Percentiles rank a stretch among this genome's conserved stretches.
Conservation (phyloP, 2,113 vertebrate species). For the Steatornis caripensis region DNA sequence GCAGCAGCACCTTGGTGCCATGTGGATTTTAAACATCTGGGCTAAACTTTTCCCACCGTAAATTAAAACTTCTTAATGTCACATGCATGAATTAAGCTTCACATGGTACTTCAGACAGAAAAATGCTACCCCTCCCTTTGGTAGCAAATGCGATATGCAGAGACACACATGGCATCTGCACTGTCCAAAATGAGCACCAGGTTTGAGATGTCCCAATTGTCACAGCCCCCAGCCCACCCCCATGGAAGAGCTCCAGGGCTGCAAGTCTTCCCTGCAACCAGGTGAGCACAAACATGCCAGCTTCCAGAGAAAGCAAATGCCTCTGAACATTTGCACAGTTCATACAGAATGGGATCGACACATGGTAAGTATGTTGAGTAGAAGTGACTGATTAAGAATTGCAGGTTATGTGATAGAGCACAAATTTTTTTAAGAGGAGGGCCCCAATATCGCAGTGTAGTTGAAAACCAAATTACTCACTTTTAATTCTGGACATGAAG, state of each 20-base stretch:
- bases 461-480: not conserved
- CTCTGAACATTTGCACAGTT: not conserved
- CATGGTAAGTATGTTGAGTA: accelerated
- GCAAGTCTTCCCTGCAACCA: not conserved
- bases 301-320: not conserved
- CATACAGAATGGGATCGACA: not conserved
- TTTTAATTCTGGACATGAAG: not conserved
- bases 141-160: accelerated
- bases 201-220: not conserved
- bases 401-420: not conserved
- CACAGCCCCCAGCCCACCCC: not conserved
- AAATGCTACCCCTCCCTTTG: not conserved
- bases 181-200: not conserved
- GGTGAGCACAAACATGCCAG: not conserved
- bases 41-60: not conserved
- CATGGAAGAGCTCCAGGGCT: not conserved
- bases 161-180: not conserved
- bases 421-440: not conserved
- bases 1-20: not conserved
- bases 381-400: not conserved
- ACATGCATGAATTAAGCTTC: accelerated
- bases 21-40: not conserved
- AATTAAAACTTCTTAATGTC: not conserved
- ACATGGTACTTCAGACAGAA: not conserved
- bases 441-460: not conserved